Percentiles rank a stretch among this genome's conserved stretches.
phyloP scores from a whole-genome alignment of 92 coral and sea anemone genomes.

The Palythoa caribaeorum region DNA sequence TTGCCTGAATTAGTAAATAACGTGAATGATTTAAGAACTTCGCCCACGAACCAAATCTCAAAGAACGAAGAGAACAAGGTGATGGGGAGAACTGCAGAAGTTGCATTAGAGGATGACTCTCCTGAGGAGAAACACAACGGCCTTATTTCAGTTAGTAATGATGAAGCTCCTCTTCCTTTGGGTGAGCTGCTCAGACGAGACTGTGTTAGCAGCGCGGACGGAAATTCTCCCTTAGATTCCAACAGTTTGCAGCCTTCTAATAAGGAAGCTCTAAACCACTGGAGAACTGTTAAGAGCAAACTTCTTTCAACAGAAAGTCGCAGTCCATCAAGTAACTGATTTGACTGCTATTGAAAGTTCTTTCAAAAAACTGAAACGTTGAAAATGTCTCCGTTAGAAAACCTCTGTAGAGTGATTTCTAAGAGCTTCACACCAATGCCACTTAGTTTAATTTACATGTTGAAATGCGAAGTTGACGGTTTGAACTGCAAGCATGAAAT shows the following conservation, averaged over 20 bases:
- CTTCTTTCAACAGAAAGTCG: not conserved
- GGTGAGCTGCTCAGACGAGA: not conserved
- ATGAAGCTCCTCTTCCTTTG: not conserved
- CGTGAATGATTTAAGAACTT: not conserved
- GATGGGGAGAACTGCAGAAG: not conserved
- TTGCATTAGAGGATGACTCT: not conserved
- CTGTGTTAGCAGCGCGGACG: not conserved
- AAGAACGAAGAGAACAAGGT: not conserved
- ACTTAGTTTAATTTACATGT: no score
- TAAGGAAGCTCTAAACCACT: not conserved
- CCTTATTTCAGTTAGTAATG: not conserved
- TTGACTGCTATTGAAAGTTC: no score
- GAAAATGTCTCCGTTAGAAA: not conserved
- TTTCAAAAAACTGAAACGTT: no score
- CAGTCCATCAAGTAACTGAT: not conserved
- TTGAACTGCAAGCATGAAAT: no score
- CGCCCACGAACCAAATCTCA: not conserved
- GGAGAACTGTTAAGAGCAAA: slow-evolving; percentile 11
- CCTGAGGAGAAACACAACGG: not conserved
- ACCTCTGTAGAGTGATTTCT: not conserved
- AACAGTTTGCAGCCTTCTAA: not conserved
- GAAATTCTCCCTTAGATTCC: not conserved
- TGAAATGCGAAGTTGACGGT: no score
- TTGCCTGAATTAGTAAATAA: slow-evolving; percentile 12
- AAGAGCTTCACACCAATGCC: no score